Conservation (phyloP, 2,888 invertebrate genomes). For the Brachypterus glaber region DNA sequence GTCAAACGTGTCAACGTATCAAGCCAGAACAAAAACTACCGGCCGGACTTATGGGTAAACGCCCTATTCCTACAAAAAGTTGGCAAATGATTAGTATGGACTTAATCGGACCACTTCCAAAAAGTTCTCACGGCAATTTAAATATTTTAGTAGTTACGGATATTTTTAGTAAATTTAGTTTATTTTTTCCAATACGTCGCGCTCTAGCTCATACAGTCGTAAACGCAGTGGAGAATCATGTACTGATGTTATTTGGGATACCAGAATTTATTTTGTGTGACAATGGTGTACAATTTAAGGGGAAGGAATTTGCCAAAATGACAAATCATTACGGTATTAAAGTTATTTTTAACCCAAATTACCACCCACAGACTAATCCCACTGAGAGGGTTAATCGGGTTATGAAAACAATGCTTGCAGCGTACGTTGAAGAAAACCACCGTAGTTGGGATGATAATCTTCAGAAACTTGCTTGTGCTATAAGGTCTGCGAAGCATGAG, state of each 20-base stretch:
- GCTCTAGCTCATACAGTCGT: conserved; percentile 16
- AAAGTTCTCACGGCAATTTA: conserved; percentile 9
- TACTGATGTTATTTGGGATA: conserved; percentile 24
- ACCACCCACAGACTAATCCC: conserved; percentile 28
- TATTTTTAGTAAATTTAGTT: conserved; percentile 19
- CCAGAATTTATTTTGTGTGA: conserved; percentile 21
- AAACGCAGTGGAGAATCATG: conserved; percentile 17
- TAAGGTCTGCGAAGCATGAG: conserved; percentile 19
- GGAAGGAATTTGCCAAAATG: conserved; percentile 12
- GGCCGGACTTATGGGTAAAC: conserved; percentile 16
- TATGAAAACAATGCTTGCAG: conserved; percentile 26
- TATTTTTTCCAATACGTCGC: conserved; percentile 19
- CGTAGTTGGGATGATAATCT: conserved; percentile 19
- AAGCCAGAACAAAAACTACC: conserved; percentile 20
- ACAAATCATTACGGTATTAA: conserved; percentile 12
- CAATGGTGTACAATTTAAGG: conserved; percentile 25
- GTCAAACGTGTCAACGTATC: conserved; percentile 16
- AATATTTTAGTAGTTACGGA: conserved; percentile 20
- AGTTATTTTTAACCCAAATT: conserved; percentile 22
- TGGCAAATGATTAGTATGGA: conserved; percentile 17
- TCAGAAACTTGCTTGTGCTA: conserved; percentile 17
- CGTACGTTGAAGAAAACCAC: conserved; percentile 24
- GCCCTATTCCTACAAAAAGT: too few species aligned
- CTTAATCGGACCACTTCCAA: conserved; percentile 17
- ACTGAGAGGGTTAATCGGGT: conserved; percentile 27